phyloP scores from a whole-genome alignment of 2,113 vertebrate genomes.

The Climacteris rufus region DNA sequence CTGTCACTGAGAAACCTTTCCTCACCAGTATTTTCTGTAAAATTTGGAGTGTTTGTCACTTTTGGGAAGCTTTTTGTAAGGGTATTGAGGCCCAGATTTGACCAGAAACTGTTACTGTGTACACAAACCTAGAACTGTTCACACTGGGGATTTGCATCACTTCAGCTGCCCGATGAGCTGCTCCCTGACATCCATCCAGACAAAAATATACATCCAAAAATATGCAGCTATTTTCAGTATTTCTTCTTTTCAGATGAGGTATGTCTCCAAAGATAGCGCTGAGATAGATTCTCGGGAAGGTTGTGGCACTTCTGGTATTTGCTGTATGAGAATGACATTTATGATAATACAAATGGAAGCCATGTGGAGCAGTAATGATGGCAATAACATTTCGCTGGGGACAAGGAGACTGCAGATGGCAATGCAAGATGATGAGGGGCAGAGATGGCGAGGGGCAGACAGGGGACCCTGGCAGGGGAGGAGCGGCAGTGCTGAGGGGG shows the following conservation, averaged over 20 bases:
- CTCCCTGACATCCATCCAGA: not conserved
- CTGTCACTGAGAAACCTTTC: accelerated
- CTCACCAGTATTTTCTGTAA: not conserved
- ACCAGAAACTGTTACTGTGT: not conserved
- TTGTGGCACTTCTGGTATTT: slow-evolving; percentile 19
- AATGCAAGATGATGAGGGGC: too few species aligned
- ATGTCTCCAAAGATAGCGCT: not conserved
- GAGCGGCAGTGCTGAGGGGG: accelerated
- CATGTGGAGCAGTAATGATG: not conserved
- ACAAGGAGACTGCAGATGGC: too few species aligned
- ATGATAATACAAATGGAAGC: not conserved
- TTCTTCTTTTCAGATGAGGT: not conserved
- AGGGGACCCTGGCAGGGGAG: not conserved
- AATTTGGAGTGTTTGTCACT: not conserved
- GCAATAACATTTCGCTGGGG: not conserved
- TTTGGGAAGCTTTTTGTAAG: not conserved
- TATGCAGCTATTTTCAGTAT: not conserved
- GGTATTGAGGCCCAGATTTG: not conserved
- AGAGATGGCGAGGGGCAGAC: not conserved
- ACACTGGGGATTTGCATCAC: accelerated
- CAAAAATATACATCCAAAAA: not conserved
- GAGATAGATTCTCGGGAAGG: not conserved
- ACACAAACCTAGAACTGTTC: not conserved
- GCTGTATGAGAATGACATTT: not conserved
- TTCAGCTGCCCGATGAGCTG: not conserved